Evolutionary conservation across 2,113 vertebrate genomes (phyloP).

Genomic region (Xiphorhynchus elegans): DNA sequence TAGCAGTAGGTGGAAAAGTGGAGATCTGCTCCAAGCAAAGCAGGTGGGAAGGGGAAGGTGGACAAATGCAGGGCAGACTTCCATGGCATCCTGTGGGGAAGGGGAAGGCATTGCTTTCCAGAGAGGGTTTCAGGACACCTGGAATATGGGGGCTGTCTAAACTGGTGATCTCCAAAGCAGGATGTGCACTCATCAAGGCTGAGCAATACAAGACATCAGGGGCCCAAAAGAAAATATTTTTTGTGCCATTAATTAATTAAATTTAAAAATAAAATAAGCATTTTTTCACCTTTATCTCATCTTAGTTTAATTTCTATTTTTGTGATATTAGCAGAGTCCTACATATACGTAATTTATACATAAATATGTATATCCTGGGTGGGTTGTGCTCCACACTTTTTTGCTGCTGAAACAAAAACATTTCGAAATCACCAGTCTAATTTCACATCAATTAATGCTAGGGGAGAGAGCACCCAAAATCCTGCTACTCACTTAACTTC

Average conservation of each 20-base stretch:
- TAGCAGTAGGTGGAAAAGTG: rapidly evolving
- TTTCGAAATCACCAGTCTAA: neutral
- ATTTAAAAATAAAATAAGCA: neutral
- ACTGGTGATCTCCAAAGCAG: neutral
- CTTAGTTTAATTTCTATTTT: neutral
- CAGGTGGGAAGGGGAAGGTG: neutral
- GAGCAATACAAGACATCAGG: rapidly evolving
- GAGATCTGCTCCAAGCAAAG: neutral
- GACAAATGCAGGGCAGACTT: neutral
- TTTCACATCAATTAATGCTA: neutral
- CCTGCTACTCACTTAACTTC: neutral
- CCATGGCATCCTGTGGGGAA: neutral
- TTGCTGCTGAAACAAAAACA: neutral
- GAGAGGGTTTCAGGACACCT: neutral
- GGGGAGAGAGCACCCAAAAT: neutral
- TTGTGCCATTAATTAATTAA: neutral
- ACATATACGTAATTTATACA: neutral
- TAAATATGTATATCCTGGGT: neutral
- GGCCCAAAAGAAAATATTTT: rapidly evolving
- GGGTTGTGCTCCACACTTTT: rapidly evolving
- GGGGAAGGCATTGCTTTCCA: neutral
- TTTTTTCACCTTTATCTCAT: neutral
- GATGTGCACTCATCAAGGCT: neutral
- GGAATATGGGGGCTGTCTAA: neutral
- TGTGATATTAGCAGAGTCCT: neutral